Base-by-base conservation (phyloP, 2,888 invertebrate genomes). In the Volucella inanis region DNA sequence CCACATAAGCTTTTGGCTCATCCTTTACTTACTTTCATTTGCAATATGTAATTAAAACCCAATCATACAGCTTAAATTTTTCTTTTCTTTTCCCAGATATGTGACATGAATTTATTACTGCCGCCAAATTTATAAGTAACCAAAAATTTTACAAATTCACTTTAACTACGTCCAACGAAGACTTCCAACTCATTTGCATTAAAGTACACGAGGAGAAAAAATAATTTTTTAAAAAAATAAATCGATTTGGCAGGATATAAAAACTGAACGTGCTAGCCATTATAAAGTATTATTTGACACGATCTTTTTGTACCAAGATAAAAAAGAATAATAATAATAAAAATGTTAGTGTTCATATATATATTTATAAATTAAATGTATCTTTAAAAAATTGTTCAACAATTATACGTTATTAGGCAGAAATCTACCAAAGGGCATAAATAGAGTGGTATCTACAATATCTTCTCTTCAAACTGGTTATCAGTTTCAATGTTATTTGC, bases 171-270 rank as follows among this genome's bases (percentile, higher is more conserved):
- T 6, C 18, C 57, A 61, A 68, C n/a, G 45, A 43, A 38, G 49
- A 52, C 52, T 55, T 67, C 41, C 39, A 45, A 9, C 52, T 67
- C 50, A 68, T 59, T 75, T 57, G 49, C 50, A 67, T 67, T 31
- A 31, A 76, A 43, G 59, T 10, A 62, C 67, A 50, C 59, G 43
- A 61, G 8, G 15, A 57, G 64, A 75, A 49, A 52, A 50, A 1
- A 43, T 31, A 39, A 50, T 45, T 11, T 45, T 65, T 71, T 65
- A 78, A 43, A n/a, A 59, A 72, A 47, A 80, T 74, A 41, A 74
- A 74, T 80, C 52, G 74, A 74, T 80, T 74, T 61, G 79, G 72
- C 72, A 80, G 79, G 79, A 72, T 65, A 80, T 74, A 43, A 67
- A 61, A 64, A 43, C 47, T 15, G 22, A 14, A 61, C 79, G 74